A percentile compares a stretch with the other conserved stretches of the same genome.
Evolutionary conservation across 2,113 vertebrate species (phyloP).

Genomic region (Hemibagrus wyckioides): DNA sequence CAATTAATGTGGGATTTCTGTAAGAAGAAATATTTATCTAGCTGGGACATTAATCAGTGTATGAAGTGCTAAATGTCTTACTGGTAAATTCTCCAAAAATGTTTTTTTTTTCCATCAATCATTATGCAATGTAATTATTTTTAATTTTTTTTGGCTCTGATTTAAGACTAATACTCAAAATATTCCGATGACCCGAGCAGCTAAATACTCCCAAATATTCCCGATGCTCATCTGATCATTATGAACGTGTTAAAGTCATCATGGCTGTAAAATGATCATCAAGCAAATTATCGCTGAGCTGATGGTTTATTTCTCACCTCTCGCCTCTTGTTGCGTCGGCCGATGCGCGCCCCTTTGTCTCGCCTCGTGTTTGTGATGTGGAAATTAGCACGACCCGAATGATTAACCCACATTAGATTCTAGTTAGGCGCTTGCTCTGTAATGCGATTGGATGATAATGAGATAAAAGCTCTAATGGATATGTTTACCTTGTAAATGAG

Average conservation of each 20-base stretch:
- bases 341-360: neutral
- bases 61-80: neutral
- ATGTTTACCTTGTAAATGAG: constrained; percentile 58
- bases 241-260: constrained; percentile 36
- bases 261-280: constrained; percentile 38
- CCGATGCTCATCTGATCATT: constrained; percentile 34
- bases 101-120: neutral
- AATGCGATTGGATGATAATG: constrained; percentile 55
- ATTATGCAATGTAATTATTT: neutral
- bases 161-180: neutral
- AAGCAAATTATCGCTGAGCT: constrained; percentile 46
- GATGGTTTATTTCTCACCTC: constrained; percentile 50
- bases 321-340: constrained; percentile 36
- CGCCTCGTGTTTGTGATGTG: constrained; percentile 19
- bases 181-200: neutral
- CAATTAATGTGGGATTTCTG: constrained; percentile 4
- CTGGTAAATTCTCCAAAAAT: neutral
- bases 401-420: constrained; percentile 60
- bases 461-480: constrained; percentile 55
- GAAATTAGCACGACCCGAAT: constrained; percentile 55
- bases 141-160: neutral
- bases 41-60: neutral
- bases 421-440: constrained; percentile 52
- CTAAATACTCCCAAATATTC: neutral
- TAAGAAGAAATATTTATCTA: neutral